These are phyloP conservation scores for Micronycteris hirsuta DNA, from an alignment of 2,113 vertebrate species.

Conservation along the genomic window DNA sequence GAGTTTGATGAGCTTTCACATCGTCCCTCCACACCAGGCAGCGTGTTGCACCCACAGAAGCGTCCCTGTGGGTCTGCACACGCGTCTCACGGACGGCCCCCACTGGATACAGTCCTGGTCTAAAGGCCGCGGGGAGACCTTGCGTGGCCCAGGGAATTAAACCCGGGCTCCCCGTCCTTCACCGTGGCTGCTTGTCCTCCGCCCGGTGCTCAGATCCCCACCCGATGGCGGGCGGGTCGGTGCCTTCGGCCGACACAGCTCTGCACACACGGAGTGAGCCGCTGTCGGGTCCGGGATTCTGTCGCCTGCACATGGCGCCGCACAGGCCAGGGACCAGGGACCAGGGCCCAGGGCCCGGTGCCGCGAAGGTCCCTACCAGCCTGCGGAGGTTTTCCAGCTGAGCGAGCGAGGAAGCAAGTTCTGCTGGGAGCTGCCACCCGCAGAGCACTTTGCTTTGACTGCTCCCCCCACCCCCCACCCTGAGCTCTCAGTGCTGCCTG, in stretches of 20 bases:
- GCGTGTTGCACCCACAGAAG: slow-evolving; percentile 73
- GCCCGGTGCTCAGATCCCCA: no score
- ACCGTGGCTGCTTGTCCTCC: no score
- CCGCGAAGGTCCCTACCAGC: not conserved
- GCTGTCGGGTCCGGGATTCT: not conserved
- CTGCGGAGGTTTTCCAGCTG: not conserved
- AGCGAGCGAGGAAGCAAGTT: not conserved
- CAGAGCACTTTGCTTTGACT: not conserved
- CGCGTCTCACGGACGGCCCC: slow-evolving; percentile 22
- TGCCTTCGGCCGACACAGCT: no score
- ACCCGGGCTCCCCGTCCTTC: not conserved
- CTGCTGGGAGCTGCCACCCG: no score
- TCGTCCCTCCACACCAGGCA: slow-evolving; percentile 74
- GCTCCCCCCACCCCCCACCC: no score
- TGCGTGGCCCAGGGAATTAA: not conserved
- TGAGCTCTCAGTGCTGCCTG: no score
- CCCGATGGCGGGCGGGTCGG: no score
- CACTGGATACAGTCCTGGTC: no score
- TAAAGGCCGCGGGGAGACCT: no score
- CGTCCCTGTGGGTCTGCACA: slow-evolving; percentile 72
- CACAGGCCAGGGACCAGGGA: not conserved
- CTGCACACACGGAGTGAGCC: not conserved
- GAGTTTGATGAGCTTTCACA: slow-evolving; percentile 78
- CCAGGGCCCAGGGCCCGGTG: not conserved
- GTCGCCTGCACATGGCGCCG: not conserved